These are phyloP conservation scores for Aurelia aurita DNA, from an alignment of 30 jellyfish, hydroid and myxozoan species.

Conservation along the genomic window DNA sequence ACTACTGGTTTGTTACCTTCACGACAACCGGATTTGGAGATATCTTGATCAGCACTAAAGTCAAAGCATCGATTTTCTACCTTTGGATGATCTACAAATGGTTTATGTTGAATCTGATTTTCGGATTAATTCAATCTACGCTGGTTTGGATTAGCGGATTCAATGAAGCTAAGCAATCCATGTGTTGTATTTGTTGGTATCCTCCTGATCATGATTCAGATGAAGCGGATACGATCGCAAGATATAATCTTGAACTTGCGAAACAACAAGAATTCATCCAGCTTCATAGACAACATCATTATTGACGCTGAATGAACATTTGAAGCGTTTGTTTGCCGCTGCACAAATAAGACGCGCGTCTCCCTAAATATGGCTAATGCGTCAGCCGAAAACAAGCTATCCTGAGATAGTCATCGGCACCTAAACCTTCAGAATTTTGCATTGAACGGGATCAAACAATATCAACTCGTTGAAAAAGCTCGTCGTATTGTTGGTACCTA, in stretches of 20 bases:
- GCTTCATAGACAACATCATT: conserved; percentile 22
- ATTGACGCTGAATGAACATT: not conserved
- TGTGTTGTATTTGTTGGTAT: conserved; percentile 78
- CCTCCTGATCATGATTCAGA: conserved; percentile 17
- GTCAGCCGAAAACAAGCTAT: too few species aligned
- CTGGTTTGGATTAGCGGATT: conserved; percentile 70
- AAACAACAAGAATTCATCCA: conserved; percentile 44
- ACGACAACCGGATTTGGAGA: conserved; percentile 81
- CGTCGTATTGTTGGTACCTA: too few species aligned
- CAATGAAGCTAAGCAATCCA: conserved; percentile 58
- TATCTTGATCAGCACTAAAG: conserved; percentile 19
- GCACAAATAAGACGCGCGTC: too few species aligned
- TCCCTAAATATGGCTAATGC: too few species aligned
- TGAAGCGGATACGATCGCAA: conserved; percentile 65
- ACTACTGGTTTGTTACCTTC: conserved; percentile 72
- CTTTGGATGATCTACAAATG: conserved; percentile 64
- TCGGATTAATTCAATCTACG: conserved; percentile 58
- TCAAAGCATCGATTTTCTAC: conserved; percentile 2
- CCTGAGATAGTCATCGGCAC: too few species aligned
- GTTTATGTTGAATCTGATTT: conserved; percentile 63
- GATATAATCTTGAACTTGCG: conserved; percentile 64
- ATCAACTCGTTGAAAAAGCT: too few species aligned
- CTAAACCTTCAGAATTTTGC: too few species aligned
- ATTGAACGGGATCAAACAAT: too few species aligned
- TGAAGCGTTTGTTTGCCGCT: too few species aligned